Evolutionary conservation across 2,113 vertebrate species (phyloP), one percentile per base, ranked within the genome.

Genomic region (Xiphophorus maculatus): DNA sequence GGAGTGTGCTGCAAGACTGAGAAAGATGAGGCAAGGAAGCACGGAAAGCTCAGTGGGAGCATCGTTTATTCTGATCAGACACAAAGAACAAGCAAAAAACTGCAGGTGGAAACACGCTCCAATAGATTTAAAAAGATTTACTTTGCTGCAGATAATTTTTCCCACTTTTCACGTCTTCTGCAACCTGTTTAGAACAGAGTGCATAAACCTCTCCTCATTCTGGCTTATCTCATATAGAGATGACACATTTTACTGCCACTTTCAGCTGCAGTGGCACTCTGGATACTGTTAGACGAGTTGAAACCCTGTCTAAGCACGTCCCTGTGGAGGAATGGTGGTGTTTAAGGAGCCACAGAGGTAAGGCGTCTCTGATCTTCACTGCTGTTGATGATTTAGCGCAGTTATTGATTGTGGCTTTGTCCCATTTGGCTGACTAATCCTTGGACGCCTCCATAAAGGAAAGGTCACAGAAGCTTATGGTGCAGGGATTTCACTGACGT

Each of bases 331-430:
- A 73, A 76, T 60, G 79, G 86, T 69, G 64, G 63, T 58, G n/a
- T 25, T 66, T 17, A 44, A 35, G 69, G 11, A 75, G 63, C 1
- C 14, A 88, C 89, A 86, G 84, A 87, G 82, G 88, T 87, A 85
- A 84, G 79, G 76, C 61, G 66, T 85, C 73, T 80, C 79, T 89
- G 71, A 68, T 84, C 79, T 74, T 88, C 48, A 66, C 51, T 78
- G 84, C 67, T 79, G 79, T 78, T 71, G n/a, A 84, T 79, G 64
- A 73, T 76, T 84, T 71, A 66, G 66, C 28, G n/a, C n/a, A n/a
- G 8, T 2, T 84, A 88, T 89, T 86, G 88, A 92, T 90, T 91
- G 69, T 86, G 88, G 82, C 85, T 70, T 66, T 30, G 76, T 51
- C 51, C 67, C 74, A 37, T 72, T 83, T 87, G 51, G 77, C 85